Evolutionary conservation across 2,113 vertebrate genomes (phyloP), one percentile per base, ranked within the genome.

Genomic region (Phyllostomus hastatus): DNA sequence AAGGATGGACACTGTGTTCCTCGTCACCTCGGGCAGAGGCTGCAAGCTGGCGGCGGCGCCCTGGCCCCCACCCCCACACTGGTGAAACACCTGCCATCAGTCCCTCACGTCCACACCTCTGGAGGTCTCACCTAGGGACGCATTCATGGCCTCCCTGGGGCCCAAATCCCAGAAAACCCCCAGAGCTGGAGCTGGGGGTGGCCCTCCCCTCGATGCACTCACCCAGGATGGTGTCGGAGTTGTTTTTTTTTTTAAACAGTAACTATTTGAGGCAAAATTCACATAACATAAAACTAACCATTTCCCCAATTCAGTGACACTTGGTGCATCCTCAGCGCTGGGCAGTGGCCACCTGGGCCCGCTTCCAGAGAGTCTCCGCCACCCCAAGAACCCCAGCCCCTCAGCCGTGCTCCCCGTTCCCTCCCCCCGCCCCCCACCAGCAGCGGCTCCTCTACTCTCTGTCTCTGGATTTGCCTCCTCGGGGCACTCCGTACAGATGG

Each of bases 131-230:
- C 70, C 26, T 43, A 6, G 28, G 28, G 26, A 35, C 1, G 59
- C 33, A 54, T 3, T n/a, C 16, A 5, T 0, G 0, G 33, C 52
- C 5, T 14, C 69, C 33, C 16, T 1, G 28, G 16, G 46, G 19
- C n/a, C 46, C 12, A 0, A 0, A 41, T 35, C 79, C 46, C 5
- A 17, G 22, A 48, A 1, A 4, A 16, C n/a, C n/a, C 12, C n/a
- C 9, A 64, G 24, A 12, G 52, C 64, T 17, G 9, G 26, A 12
- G 52, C 64, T 17, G 9, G 26, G 38, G 28, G 28, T 0, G 1
- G 46, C 70, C 3, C 67, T 17, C 41, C 61, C 59, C 4, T 6
- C 10, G 4, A 14, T 0, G 7, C 46, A 14, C 4, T 2, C 0
- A 1, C 50, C 26, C n/a, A 20, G 50, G 7, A 88, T 4, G 22